Percentiles rank a stretch among this genome's conserved stretches.
These are phyloP conservation scores for Typhlichthys subterraneus DNA, from an alignment of 2,797 vertebrate genomes.

Conservation along the genomic window DNA sequence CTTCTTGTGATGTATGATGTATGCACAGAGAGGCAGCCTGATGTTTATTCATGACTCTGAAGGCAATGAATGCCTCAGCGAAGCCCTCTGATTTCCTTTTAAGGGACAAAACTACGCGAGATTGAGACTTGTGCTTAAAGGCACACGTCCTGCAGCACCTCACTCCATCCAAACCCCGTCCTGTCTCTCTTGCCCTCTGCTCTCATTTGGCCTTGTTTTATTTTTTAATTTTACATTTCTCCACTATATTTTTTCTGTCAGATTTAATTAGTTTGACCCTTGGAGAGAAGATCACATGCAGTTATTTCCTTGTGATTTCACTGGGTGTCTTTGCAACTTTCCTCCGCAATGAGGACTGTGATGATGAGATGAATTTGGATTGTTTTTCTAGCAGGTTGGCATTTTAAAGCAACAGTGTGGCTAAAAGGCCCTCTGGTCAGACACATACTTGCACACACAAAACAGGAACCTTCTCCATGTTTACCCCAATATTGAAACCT, in stretches of 20 bases:
- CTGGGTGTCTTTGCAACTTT: slow-evolving; percentile 57
- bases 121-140: slow-evolving; percentile 81
- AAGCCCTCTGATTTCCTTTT: slow-evolving; percentile 81
- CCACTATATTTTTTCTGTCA: slow-evolving; percentile 73
- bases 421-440: slow-evolving; percentile 50
- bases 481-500: slow-evolving; percentile 11
- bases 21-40: slow-evolving; percentile 76
- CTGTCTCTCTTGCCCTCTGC: slow-evolving; percentile 15
- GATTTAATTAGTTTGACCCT: slow-evolving; percentile 78
- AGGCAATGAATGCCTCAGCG: slow-evolving; percentile 76
- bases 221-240: slow-evolving; percentile 70
- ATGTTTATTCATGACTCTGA: slow-evolving; percentile 84
- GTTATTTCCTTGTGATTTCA: slow-evolving; percentile 74
- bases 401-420: slow-evolving; percentile 55
- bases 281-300: slow-evolving; percentile 69
- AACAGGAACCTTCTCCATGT: slow-evolving; percentile 7
- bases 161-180: slow-evolving; percentile 25
- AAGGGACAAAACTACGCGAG: slow-evolving; percentile 80
- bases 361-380: slow-evolving; percentile 69
- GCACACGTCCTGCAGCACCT: slow-evolving; percentile 65
- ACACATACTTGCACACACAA: slow-evolving; percentile 10
- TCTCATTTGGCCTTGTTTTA: slow-evolving; percentile 29
- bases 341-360: slow-evolving; percentile 67
- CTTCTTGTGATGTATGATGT: slow-evolving; percentile 83
- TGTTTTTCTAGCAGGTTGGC: slow-evolving; percentile 53